Conservation (phyloP, 2,888 invertebrate genomes). For the Chelonus formosanus region DNA sequence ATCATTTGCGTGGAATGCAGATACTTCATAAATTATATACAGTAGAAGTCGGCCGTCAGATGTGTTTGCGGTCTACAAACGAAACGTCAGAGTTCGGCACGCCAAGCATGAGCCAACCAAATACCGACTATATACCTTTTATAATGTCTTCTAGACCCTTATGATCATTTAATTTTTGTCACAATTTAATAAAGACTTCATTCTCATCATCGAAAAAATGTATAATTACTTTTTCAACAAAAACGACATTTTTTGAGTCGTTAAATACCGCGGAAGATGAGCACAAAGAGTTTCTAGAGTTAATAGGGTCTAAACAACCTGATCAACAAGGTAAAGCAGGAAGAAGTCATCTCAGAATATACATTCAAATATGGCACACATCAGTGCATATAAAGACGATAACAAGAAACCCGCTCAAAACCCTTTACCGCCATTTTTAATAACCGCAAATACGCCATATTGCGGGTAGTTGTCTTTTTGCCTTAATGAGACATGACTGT, state of each 20-base stretch:
- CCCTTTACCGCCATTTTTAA: slow-evolving; percentile 4
- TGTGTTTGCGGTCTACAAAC: slow-evolving; percentile 50
- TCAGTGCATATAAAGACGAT: background rate
- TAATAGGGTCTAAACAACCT: background rate
- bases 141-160: background rate
- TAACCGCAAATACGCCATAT: slow-evolving; percentile 5
- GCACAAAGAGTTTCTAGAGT: background rate
- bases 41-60: slow-evolving; percentile 53
- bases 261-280: background rate
- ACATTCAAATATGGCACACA: slow-evolving; percentile 6
- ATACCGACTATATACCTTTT: slow-evolving; percentile 20
- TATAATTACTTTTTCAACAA: background rate
- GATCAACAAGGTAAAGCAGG: slow-evolving; percentile 5
- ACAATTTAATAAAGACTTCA: background rate
- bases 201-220: background rate
- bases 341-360: background rate
- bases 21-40: slow-evolving; percentile 64
- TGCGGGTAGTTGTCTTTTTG: slow-evolving; percentile 5
- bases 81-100: slow-evolving; percentile 51
- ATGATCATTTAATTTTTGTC: slow-evolving; percentile 6
- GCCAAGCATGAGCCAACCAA: slow-evolving; percentile 54
- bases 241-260: background rate
- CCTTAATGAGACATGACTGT: slow-evolving; percentile 1
- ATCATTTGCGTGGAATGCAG: slow-evolving; percentile 59
- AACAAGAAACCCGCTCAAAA: background rate